Evolutionary conservation across 2,113 vertebrate genomes (phyloP).

Genomic region (Microcebus lehilahytsara): DNA sequence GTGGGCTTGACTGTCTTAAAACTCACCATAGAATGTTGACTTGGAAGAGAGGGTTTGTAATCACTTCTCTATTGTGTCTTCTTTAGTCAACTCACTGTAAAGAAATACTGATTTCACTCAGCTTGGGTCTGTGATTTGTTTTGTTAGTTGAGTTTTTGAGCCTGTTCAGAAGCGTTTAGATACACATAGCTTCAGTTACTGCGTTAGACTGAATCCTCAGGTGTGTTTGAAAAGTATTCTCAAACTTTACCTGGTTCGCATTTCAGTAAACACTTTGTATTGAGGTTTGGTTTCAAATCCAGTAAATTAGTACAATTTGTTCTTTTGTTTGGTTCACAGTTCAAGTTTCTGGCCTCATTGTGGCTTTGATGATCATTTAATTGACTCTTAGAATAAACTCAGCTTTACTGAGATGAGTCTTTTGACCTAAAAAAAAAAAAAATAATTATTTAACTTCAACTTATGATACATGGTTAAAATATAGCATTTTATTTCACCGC

Average conservation of each 20-base stretch:
- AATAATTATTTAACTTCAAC: background rate
- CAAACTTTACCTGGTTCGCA: background rate
- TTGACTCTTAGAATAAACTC: background rate
- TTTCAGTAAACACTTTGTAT: background rate
- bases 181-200: background rate
- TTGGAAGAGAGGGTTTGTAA: background rate
- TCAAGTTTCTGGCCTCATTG: background rate
- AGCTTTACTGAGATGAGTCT: background rate
- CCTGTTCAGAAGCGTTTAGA: background rate
- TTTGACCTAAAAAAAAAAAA: background rate
- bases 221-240: background rate
- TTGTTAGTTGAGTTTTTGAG: background rate
- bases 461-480: background rate
- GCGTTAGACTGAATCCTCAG: background rate
- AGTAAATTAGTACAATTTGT: background rate
- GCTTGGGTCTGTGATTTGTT: background rate
- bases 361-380: background rate
- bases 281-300: constrained; percentile 26
- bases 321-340: constrained; percentile 18
- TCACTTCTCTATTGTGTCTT: background rate
- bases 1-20: background rate
- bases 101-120: background rate
- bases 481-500: background rate
- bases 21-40: background rate
- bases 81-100: background rate